Conservation (phyloP, 2,797 vertebrate genomes). For the Acrossocheilus wenchowensis region DNA sequence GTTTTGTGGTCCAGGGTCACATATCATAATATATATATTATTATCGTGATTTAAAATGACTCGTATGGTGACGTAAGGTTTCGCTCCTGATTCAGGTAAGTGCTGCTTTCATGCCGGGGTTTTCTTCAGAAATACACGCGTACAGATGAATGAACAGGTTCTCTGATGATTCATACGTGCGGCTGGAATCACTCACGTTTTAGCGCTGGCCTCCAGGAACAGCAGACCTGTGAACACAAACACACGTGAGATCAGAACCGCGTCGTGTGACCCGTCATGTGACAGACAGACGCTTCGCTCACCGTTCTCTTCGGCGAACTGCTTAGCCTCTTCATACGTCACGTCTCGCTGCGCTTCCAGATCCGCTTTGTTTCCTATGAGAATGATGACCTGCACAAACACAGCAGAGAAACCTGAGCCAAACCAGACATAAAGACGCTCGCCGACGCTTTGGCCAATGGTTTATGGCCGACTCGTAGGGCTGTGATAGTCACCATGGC, state of each 20-base stretch:
- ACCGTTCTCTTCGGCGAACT: constrained; percentile 94
- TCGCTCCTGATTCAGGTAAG: no score
- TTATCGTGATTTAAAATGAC: neutral
- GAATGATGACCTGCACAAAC: constrained; percentile 86
- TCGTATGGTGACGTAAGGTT: neutral
- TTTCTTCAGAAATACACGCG: no score
- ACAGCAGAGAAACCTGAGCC: neutral
- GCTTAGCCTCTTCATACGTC: constrained; percentile 92
- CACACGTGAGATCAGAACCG: neutral
- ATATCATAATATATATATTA: neutral
- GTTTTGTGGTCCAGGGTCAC: no score
- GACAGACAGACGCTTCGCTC: constrained; percentile 34
- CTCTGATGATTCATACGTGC: no score
- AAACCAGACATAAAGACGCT: no score
- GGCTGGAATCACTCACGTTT: constrained; percentile 84
- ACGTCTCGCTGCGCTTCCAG: constrained; percentile 92
- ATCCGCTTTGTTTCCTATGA: constrained; percentile 93
- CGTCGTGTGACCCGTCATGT: neutral
- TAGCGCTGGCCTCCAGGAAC: constrained; percentile 92
- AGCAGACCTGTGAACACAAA: constrained; percentile 79
- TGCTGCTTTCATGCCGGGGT: no score
- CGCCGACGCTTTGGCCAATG: no score
- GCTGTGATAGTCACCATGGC: no score
- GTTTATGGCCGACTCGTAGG: no score
- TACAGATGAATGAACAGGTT: no score